phyloP scores from a whole-genome alignment of 2,113 vertebrate genomes.

The Cottus gobio region DNA sequence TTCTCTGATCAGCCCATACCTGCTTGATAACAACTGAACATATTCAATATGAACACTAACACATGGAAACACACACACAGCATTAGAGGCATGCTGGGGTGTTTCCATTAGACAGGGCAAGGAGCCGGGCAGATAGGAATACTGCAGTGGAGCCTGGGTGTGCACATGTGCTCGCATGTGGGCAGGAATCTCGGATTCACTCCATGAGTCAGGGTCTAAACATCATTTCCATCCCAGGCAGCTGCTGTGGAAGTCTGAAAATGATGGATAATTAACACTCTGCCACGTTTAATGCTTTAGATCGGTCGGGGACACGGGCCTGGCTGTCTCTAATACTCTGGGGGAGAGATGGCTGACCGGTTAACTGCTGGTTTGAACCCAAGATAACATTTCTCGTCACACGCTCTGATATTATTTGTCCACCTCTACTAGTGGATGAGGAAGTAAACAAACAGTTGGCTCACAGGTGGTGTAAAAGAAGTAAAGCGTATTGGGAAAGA shows the following conservation, averaged over 20 bases:
- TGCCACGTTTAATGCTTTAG: constrained; percentile 42
- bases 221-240: constrained; percentile 61
- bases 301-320: constrained; percentile 23
- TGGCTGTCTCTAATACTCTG: constrained; percentile 38
- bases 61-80: not conserved
- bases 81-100: constrained; percentile 23
- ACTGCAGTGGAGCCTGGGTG: constrained; percentile 30
- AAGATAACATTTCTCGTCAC: not conserved
- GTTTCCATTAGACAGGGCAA: constrained; percentile 24
- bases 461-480: not conserved
- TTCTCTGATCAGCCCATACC: constrained; percentile 48
- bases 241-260: constrained; percentile 56
- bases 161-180: constrained; percentile 49
- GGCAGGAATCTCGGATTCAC: constrained; percentile 54
- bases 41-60: constrained; percentile 57
- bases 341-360: constrained; percentile 13
- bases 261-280: constrained; percentile 57
- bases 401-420: not conserved
- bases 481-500: not conserved
- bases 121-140: constrained; percentile 34
- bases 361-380: constrained; percentile 12
- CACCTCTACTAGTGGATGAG: not conserved
- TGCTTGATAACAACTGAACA: constrained; percentile 55
- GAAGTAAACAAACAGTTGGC: not conserved
- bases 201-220: constrained; percentile 70